These are phyloP conservation scores for Crypturellus tataupa DNA, from an alignment of 2,797 vertebrate genomes.

Conservation along the genomic window DNA sequence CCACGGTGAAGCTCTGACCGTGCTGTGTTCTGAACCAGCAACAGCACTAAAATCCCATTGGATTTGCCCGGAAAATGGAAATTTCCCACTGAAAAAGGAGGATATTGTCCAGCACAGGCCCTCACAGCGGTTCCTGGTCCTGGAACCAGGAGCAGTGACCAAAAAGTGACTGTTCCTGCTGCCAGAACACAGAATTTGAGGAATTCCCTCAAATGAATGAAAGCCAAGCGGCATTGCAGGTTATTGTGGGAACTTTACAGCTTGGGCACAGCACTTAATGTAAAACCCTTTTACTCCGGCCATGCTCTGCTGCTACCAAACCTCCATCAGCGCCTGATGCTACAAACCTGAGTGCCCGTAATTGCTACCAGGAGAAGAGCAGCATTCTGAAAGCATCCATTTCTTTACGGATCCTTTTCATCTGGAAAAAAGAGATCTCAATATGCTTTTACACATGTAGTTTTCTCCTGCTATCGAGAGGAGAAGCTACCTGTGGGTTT, in stretches of 20 bases:
- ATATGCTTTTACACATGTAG: background rate
- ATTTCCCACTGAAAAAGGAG: no score
- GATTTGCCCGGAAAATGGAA: no score
- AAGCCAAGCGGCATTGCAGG: background rate
- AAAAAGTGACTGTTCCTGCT: background rate
- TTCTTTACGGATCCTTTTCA: background rate
- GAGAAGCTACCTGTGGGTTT: background rate
- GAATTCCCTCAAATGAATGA: background rate
- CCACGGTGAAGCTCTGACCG: background rate
- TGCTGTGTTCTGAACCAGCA: no score
- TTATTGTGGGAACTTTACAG: background rate
- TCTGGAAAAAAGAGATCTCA: background rate
- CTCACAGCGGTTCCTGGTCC: no score
- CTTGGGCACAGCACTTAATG: background rate
- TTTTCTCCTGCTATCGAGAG: background rate
- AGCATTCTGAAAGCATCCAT: background rate
- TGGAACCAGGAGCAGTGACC: background rate
- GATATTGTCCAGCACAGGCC: background rate
- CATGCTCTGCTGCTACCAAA: background rate
- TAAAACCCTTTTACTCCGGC: background rate
- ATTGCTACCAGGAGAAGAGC: background rate
- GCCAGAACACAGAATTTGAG: accelerated
- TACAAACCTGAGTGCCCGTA: background rate
- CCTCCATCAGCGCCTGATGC: background rate
- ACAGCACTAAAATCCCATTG: background rate